Base-by-base conservation (phyloP, 2,888 invertebrate genomes). In the Brachylomia viminalis region DNA sequence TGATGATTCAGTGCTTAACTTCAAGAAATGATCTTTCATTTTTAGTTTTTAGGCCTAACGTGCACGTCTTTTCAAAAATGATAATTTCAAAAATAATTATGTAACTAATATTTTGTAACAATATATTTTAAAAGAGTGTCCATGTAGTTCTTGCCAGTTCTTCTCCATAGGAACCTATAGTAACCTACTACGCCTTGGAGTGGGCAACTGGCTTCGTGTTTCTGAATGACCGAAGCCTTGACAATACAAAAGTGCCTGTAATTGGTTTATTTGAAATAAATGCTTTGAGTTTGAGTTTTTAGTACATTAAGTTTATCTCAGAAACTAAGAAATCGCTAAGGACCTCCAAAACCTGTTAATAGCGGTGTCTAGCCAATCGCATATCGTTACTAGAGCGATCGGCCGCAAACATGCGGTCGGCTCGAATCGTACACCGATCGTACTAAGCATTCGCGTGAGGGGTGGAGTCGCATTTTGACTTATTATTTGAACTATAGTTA, bases 331-430 rank as follows among this genome's bases (percentile, higher is more conserved):
- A 27, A 62, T 27, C 1, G 23, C 1, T 66, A 38, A 56, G 33
- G 62, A 75, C 20, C 54, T 59, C 68, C 49, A 61, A 81, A 85
- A 82, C 65, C 42, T 77, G 83, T 69, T 74, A 73, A 38, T 71
- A 74, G 74, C 65, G 27, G 62, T 72, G 75, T 82, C 64, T 82
- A 61, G 81, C 42, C 81, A 82, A 75, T 82, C 80, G 59, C 76
- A 84, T 80, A 66, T 68, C 69, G 77, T 84, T 86, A 86, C 80
- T 84, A 77, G 83, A 84, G 77, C 79, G 71, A 78, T 80, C 72
- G 45, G 76, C 89, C 87, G 66, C 89, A 89, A 90, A 89, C 90
- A 87, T 88, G 91, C 89, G 89, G 91, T 90, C 67, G 76, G 81
- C 79, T 85, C 68, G 86, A 88, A 89, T 88, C 72, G 79, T 79